Conservation (phyloP, 2,797 vertebrate species). For the Halcyon badia region DNA sequence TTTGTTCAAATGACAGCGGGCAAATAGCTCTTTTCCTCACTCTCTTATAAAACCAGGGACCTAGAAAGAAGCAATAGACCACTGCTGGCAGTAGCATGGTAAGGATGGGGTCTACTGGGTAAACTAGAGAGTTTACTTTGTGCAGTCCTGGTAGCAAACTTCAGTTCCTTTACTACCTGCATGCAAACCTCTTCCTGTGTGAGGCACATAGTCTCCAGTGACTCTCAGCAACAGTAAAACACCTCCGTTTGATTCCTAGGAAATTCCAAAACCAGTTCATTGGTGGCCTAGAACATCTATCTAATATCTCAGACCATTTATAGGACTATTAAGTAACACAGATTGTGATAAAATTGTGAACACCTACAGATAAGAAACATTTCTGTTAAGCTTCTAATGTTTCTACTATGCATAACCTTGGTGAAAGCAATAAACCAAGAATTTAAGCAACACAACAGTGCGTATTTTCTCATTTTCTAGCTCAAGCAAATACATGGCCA, state of each 20-base stretch:
- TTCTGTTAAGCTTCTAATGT: neutral
- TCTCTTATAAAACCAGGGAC: neutral
- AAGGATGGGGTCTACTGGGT: neutral
- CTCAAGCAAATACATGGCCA: neutral
- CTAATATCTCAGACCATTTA: neutral
- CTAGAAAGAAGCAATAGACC: neutral
- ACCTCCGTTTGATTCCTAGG: neutral
- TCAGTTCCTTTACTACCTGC: neutral
- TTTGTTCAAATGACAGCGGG: neutral
- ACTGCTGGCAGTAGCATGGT: neutral
- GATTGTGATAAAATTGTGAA: neutral
- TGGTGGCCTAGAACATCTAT: neutral
- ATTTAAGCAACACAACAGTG: neutral
- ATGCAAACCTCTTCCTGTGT: neutral
- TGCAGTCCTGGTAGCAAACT: neutral
- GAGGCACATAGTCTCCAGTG: neutral
- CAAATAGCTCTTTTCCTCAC: neutral
- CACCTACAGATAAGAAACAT: neutral
- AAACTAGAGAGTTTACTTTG: neutral
- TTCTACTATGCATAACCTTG: neutral
- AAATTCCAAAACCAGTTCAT: neutral
- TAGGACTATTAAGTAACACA: neutral
- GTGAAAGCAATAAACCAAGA: neutral
- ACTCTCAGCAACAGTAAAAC: neutral
- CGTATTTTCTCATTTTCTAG: neutral